Conservation (phyloP, 2,797 vertebrate species). For the Amblyraja radiata region DNA sequence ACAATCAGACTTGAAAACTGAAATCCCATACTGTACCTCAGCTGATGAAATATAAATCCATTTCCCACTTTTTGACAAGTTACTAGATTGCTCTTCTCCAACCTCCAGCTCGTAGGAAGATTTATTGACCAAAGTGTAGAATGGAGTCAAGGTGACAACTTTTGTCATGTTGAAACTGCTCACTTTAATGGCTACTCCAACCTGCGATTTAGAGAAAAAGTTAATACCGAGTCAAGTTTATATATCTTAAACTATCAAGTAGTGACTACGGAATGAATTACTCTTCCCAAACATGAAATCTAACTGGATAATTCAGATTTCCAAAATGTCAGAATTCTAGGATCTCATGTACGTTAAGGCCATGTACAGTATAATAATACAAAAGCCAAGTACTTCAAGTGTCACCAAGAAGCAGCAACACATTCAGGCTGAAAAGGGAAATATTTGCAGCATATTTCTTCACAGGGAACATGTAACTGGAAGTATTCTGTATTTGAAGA, state of each 20-base stretch:
- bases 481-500: background rate
- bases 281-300: background rate
- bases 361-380: no score
- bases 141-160: conserved; percentile 86
- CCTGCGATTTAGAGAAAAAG: conserved; percentile 54
- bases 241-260: background rate
- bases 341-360: background rate
- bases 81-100: conserved; percentile 67
- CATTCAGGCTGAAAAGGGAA: background rate
- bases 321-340: background rate
- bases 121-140: conserved; percentile 86
- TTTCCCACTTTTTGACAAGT: conserved; percentile 57
- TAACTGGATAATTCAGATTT: background rate
- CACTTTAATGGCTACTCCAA: conserved; percentile 90
- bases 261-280: background rate
- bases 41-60: conserved; percentile 80
- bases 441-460: background rate
- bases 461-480: background rate
- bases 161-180: conserved; percentile 89
- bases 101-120: conserved; percentile 86
- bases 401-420: background rate
- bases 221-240: background rate
- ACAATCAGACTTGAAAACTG: background rate
- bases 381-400: no score
- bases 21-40: conserved; percentile 61